Base-by-base conservation (phyloP, 64 coral and sea anemone species). In the Actinia equina region DNA sequence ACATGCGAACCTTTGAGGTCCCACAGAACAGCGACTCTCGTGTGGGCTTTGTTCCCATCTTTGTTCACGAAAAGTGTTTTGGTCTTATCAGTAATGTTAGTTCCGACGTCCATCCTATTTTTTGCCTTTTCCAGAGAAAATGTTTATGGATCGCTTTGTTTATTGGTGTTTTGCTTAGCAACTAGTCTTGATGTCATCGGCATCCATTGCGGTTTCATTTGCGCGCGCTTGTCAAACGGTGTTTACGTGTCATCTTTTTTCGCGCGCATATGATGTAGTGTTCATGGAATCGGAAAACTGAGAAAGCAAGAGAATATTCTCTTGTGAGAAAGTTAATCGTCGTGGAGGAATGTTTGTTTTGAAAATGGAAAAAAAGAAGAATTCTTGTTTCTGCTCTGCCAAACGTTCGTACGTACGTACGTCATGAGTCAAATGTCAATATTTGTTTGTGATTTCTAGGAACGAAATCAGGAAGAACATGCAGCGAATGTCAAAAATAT, bases 401-500 rank as follows among this genome's bases (percentile, higher is more conserved):
- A 49, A 49, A 1, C 1, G 7, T 4, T 49, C 46, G 0, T 49
- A 37, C 30, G 30, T 1, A 37, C 30, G 30, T 37, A 49, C 2
- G 4, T 49, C 4, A 49, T 49, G 46, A 49, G 46, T 49, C 4
- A 49, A 57, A 57, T 57, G 6, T 77, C 2, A 45, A 81, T 4
- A 18, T 37, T 85, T 89, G 62, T 25, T 65, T 88, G 27, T 88
- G 6, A 71, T 82, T 79, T 74, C 14, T 79, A 93, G 90, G 77
- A 62, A 77, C 54, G 79, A 86, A 93, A 46, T 46, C 70, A 88
- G 22, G 54, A 95, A 61, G 93, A 93, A 88, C 88, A 98, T 84
- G 17, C 77, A 51, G 88, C 88, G 45, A 93, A 95, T 76, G 81
- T 98, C 0, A 57, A 25, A 49, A 98, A 98, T 30, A 58, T 98